phyloP scores from a whole-genome alignment of 2,797 vertebrate genomes.

The Neosilurus mollespiculum region DNA sequence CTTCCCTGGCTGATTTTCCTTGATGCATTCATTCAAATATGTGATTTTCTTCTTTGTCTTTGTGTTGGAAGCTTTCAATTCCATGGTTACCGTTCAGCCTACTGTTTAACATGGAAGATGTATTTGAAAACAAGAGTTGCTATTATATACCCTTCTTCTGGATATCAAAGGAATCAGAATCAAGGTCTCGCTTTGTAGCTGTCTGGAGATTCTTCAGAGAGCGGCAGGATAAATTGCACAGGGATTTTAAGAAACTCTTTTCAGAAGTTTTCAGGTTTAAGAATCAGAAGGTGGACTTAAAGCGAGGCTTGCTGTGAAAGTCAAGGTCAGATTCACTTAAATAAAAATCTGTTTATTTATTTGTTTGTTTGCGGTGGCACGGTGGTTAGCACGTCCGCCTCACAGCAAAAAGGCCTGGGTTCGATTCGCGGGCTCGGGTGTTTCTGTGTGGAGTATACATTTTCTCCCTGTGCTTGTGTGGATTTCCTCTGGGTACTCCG shows the following conservation, averaged over 20 bases:
- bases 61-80: conserved; percentile 28
- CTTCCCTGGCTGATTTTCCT: conserved; percentile 42
- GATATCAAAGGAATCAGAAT: neutral
- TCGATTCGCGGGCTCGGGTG: too few relatives aligned
- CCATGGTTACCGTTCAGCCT: neutral
- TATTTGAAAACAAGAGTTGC: neutral
- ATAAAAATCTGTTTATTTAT: neutral
- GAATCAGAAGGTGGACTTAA: neutral
- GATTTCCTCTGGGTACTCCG: too few relatives aligned
- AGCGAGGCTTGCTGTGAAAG: conserved; percentile 1
- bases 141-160: conserved; percentile 9
- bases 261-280: neutral
- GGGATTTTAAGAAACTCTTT: neutral
- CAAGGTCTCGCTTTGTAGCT: conserved; percentile 1
- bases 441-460: too few relatives aligned
- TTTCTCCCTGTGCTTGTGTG: too few relatives aligned
- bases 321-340: conserved; percentile 25
- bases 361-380: too few relatives aligned
- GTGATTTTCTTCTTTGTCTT: conserved; percentile 14
- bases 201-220: neutral
- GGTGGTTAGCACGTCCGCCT: too few relatives aligned
- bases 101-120: neutral
- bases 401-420: too few relatives aligned
- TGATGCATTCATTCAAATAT: conserved; percentile 50
- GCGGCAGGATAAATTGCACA: neutral